Conservation (phyloP, 2,113 vertebrate genomes). For the Sturnus vulgaris region DNA sequence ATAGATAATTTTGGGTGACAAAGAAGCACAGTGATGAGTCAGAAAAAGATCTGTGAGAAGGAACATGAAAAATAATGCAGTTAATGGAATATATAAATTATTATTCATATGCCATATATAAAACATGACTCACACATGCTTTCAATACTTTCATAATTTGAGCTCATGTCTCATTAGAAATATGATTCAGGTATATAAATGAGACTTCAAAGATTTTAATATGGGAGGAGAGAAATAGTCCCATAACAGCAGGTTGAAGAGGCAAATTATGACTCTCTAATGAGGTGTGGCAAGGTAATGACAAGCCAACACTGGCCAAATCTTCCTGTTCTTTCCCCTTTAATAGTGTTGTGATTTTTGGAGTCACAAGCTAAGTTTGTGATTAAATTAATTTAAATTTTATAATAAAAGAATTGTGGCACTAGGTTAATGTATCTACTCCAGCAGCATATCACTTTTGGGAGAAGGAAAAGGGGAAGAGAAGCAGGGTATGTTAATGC, state of each 20-base stretch:
- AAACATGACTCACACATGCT: not conserved
- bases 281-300: not conserved
- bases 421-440: too few species aligned
- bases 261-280: not conserved
- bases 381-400: not conserved
- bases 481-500: not conserved
- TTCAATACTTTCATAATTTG: not conserved
- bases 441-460: not conserved
- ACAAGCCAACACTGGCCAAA: not conserved
- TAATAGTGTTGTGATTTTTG: not conserved
- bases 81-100: not conserved
- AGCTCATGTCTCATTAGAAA: not conserved
- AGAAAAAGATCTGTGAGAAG: not conserved
- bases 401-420: not conserved
- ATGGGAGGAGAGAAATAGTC: not conserved
- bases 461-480: not conserved
- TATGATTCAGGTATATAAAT: not conserved
- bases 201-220: not conserved
- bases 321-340: not conserved
- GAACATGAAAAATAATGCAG: not conserved
- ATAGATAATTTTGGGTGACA: not conserved
- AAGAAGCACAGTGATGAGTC: not conserved
- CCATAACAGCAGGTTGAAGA: not conserved
- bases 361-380: not conserved
- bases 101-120: not conserved